Base-by-base conservation (phyloP, 2,888 invertebrate species). In the Drosophila leonis region DNA sequence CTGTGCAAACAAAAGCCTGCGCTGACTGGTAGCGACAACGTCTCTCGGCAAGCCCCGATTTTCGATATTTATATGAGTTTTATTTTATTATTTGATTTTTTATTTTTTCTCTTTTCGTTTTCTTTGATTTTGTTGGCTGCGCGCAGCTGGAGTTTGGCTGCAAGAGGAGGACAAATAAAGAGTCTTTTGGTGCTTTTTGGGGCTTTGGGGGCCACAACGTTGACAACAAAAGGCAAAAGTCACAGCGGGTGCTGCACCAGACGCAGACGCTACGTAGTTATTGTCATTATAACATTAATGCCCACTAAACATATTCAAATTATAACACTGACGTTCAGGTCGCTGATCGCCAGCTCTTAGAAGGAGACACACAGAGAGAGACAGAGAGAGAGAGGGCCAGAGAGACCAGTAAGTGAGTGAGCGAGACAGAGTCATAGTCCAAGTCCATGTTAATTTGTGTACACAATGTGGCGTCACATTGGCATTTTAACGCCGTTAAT, bases 401-500 rank as follows among this genome's bases (percentile, higher is more conserved):
- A 33, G 13, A 24, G 10, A 29, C 4, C 12, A 31, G 31, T 12
- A 31, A 55, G 35, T 41, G 42, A 59, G 68, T 37, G 44, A 39
- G 59, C 24, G 13, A 48, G 48, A 7, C 3, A 27, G 46, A 65
- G 46, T 57, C 56, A 31, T 33, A 35, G 51, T 72, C 12, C 64
- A 60, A 13, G 46, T 65, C 48, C 69, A 82, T 88, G 82, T 80
- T 87, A 89, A 82, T 89, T 89, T 89, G 90, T 91, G 83, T 89
- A 86, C 82, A 83, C 90, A 91, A 89, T 86, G 90, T 90, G 92
- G 91, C 91, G 91, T 91, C 91, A 91, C 91, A 91, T 91, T 88
- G 91, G 90, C 89, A 91, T 91, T 91, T 91, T 91, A 91, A 91
- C 91, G 91, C 91, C 91, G 91, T 91, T 91, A 91, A 91, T 91